Evolutionary conservation across 2,113 vertebrate genomes (phyloP).

Genomic region (Austrofundulus limnaeus): DNA sequence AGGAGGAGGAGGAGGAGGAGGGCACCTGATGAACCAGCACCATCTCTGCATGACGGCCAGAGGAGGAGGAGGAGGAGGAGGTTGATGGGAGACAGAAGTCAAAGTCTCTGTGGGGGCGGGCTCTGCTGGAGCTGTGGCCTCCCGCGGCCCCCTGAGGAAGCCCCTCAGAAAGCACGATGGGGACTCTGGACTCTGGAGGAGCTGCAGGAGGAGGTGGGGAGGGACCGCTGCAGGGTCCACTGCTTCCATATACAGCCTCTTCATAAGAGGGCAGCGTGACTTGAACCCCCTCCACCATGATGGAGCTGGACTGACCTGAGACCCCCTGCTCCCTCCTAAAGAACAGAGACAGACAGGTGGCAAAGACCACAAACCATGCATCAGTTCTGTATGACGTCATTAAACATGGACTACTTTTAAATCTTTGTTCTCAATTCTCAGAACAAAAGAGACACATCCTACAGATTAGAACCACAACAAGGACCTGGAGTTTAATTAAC

Average conservation of each 20-base stretch:
- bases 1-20: conserved; percentile 79
- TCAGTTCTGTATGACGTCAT: not conserved
- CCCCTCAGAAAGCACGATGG: conserved; percentile 93
- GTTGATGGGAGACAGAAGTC: conserved; percentile 84
- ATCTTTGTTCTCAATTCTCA: conserved; percentile 38
- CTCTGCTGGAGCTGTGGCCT: conserved; percentile 67
- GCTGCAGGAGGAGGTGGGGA: conserved; percentile 61
- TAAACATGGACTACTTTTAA: conserved; percentile 10
- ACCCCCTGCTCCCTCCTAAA: conserved; percentile 92
- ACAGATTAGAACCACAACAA: too few species aligned
- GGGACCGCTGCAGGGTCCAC: conserved; percentile 74
- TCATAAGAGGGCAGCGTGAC: conserved; percentile 95
- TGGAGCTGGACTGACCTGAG: conserved; percentile 90
- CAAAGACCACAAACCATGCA: not conserved
- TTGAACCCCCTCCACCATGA: conserved; percentile 96
- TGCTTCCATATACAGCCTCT: conserved; percentile 94
- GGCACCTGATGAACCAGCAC: conserved; percentile 92
- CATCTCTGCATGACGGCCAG: conserved; percentile 86
- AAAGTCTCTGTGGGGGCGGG: conserved; percentile 70
- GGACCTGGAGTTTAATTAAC: too few species aligned
- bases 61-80: conserved; percentile 78
- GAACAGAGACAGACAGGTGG: conserved; percentile 11
- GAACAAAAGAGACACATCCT: conserved; percentile 19
- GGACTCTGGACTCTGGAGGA: conserved; percentile 87
- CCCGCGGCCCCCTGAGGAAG: conserved; percentile 80